These are phyloP conservation scores for Ambastaia sidthimunki DNA, from an alignment of 2,797 vertebrate genomes.

Conservation along the genomic window DNA sequence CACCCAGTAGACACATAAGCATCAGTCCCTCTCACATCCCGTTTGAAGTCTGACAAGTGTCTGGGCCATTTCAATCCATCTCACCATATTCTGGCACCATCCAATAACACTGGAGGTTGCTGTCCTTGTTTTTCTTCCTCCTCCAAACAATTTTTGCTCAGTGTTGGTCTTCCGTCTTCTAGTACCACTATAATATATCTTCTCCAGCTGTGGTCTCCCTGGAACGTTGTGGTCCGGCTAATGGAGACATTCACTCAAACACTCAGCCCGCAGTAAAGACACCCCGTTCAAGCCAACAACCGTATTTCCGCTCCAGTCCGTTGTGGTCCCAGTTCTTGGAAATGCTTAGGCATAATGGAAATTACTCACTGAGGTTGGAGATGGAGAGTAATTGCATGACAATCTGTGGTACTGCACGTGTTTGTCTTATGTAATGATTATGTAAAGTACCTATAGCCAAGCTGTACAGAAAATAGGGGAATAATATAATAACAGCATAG, in stretches of 20 bases:
- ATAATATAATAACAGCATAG: not conserved
- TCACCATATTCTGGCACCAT: constrained; percentile 59
- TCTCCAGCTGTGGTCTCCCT: constrained; percentile 50
- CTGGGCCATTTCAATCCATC: constrained; percentile 57
- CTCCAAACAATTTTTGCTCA: constrained; percentile 1
- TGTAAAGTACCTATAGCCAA: constrained; percentile 17
- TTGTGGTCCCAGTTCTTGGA: constrained; percentile 29
- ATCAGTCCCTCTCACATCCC: constrained; percentile 40
- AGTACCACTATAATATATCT: constrained; percentile 23
- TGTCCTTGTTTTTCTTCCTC: no score
- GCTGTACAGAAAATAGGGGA: constrained; percentile 16
- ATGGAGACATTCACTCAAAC: constrained; percentile 54
- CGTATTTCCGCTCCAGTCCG: constrained; percentile 24
- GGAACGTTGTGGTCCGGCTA: constrained; percentile 34
- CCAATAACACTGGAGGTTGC: constrained; percentile 51
- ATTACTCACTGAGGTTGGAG: constrained; percentile 28
- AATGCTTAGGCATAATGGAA: constrained; percentile 46
- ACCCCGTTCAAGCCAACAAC: constrained; percentile 15
- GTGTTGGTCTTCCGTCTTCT: not conserved
- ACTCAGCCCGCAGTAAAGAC: no score
- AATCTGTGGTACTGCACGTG: constrained; percentile 52
- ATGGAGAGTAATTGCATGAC: constrained; percentile 43
- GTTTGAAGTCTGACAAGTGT: constrained; percentile 48
- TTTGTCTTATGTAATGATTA: constrained; percentile 67
- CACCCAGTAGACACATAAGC: not conserved